A percentile compares a stretch with the other conserved stretches of the same genome.
These are phyloP conservation scores for Syrmaticus mikado DNA, from an alignment of 2,113 vertebrate genomes.

Conservation along the genomic window DNA sequence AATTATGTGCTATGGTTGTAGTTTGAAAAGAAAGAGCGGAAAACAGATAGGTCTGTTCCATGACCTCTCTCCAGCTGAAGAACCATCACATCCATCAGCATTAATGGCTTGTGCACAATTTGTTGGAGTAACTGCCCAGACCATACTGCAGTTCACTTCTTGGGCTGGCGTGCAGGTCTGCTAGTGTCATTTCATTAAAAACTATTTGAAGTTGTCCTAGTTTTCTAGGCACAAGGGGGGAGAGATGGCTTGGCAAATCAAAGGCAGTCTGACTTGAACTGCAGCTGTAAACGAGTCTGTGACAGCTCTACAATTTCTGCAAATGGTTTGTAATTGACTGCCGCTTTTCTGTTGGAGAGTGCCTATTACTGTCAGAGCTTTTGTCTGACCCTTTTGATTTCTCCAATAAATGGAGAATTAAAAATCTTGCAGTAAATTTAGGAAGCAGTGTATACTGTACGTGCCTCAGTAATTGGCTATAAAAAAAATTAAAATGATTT, in stretches of 20 bases:
- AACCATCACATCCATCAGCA: neutral
- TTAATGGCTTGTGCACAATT: neutral
- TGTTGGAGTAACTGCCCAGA: slow-evolving; percentile 1
- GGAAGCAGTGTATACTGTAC: neutral
- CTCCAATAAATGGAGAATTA: neutral
- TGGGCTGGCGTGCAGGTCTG: slow-evolving; percentile 10
- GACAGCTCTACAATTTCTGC: slow-evolving; percentile 79
- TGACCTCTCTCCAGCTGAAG: neutral
- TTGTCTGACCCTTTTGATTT: slow-evolving; percentile 71
- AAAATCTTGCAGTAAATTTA: neutral
- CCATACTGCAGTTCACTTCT: neutral
- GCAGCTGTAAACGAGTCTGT: slow-evolving; percentile 72
- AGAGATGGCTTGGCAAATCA: slow-evolving; percentile 42
- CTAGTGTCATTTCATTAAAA: slow-evolving; percentile 3
- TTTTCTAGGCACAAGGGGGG: slow-evolving; percentile 18
- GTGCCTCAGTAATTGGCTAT: neutral
- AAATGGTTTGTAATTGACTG: slow-evolving; percentile 81
- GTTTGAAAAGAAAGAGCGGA: neutral
- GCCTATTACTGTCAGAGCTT: slow-evolving; percentile 80
- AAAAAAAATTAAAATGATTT: neutral
- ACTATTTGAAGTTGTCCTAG: slow-evolving; percentile 38
- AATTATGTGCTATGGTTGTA: neutral
- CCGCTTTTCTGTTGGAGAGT: slow-evolving; percentile 71
- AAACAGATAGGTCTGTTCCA: neutral
- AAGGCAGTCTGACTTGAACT: slow-evolving; percentile 44